Percentiles rank a stretch among this genome's conserved stretches.
Evolutionary conservation across 2,888 invertebrate genomes (phyloP).

Genomic region (Lysandra coridon): DNA sequence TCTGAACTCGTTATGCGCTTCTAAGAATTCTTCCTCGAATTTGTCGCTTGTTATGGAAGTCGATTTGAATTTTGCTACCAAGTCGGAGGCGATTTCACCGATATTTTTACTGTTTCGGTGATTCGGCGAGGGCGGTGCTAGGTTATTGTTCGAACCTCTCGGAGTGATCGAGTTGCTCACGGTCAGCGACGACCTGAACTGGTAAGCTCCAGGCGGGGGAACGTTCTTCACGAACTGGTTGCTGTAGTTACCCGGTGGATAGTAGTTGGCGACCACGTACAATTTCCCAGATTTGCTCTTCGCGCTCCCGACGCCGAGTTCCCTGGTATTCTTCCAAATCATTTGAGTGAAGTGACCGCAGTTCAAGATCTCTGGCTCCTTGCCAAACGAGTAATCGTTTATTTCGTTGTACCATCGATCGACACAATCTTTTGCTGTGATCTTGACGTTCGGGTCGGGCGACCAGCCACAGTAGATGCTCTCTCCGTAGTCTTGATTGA

Average conservation of each 20-base stretch:
- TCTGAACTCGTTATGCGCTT: slow-evolving; percentile 87
- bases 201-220: slow-evolving; percentile 75
- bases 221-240: slow-evolving; percentile 86
- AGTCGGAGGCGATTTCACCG: slow-evolving; percentile 57
- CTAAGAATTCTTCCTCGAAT: slow-evolving; percentile 86
- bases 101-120: slow-evolving; percentile 61
- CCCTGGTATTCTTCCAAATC: slow-evolving; percentile 88
- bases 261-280: slow-evolving; percentile 92
- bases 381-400: slow-evolving; percentile 84
- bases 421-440: slow-evolving; percentile 84
- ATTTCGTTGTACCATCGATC: slow-evolving; percentile 90
- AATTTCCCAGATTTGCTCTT: slow-evolving; percentile 88
- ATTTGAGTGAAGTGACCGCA: slow-evolving; percentile 89
- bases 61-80: slow-evolving; percentile 63
- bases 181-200: slow-evolving; percentile 53
- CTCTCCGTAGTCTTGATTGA: slow-evolving; percentile 83
- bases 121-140: slow-evolving; percentile 54
- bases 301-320: slow-evolving; percentile 88
- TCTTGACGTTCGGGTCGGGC: slow-evolving; percentile 82
- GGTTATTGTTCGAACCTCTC: slow-evolving; percentile 59
- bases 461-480: slow-evolving; percentile 87
- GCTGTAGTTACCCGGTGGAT: slow-evolving; percentile 89
- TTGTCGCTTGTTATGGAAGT: slow-evolving; percentile 61
- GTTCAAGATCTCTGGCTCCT: slow-evolving; percentile 82
- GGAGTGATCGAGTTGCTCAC: slow-evolving; percentile 44